Conservation (phyloP, 2,797 vertebrate genomes). For the Acestrorhynchus altus region DNA sequence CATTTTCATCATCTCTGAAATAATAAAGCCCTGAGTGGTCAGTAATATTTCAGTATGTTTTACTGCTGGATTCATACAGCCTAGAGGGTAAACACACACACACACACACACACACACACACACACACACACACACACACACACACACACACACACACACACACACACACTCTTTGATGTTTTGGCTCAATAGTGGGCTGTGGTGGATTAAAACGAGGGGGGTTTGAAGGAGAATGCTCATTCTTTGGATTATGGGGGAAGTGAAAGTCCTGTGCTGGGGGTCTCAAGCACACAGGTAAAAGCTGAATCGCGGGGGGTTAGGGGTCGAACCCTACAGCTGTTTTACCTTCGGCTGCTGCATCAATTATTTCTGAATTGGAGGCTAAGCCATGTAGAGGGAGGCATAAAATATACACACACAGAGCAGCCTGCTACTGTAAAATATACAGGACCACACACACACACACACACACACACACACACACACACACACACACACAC, state of each 20-base stretch:
- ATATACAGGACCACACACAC: no score
- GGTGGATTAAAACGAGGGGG: constrained; percentile 6
- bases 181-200: constrained; percentile 28
- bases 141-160: constrained; percentile 4
- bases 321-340: not conserved
- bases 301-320: not conserved
- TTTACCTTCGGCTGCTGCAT: not conserved
- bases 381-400: not conserved
- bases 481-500: not conserved
- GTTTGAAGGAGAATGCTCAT: constrained; percentile 23
- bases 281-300: not conserved
- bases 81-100: not conserved
- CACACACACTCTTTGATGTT: constrained; percentile 39
- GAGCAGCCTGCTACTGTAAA: no score
- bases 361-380: not conserved
- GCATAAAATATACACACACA: no score
- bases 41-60: constrained; percentile 11
- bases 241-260: constrained; percentile 6
- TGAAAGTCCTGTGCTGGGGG: constrained; percentile 5
- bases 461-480: not conserved
- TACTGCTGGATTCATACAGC: constrained; percentile 17
- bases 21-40: not conserved
- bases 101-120: no score
- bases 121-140: not conserved
- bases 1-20: not conserved